Evolutionary conservation across 2,113 vertebrate species (phyloP), one percentile per base, ranked within the genome.

Genomic region (Edolisoma coerulescens): DNA sequence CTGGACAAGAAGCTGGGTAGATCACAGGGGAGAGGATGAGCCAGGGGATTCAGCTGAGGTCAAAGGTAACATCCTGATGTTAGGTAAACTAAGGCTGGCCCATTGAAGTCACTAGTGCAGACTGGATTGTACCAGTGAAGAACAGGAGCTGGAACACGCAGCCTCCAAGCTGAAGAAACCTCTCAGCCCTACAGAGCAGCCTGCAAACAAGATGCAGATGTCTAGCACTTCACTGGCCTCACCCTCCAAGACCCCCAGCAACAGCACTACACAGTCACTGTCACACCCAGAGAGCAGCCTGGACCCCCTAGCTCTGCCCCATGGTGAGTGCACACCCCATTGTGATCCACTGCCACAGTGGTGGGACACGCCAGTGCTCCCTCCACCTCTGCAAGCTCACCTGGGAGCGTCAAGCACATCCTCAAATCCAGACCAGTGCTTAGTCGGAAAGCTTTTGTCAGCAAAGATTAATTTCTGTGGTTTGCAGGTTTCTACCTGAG

Each of bases 401-500:
- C 77, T 67, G 49, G 59, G 47, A 87, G 18, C 35, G 3, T 64
- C 75, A 59, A 37, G 59, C 88, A 89, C 10, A 5, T 74, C 68
- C 83, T 88, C 90, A 71, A 92, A 97, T 68, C 90, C 92, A 92
- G 52, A 90, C 65, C 85, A 60, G 52, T 32, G 65, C 80, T 93
- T 81, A 94, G 79, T 12, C 1, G 22, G 64, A 87, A 95, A 94
- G 90, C 88, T 90, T 96, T 96, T 93, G 95, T 94, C 90, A 84
- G 92, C 83, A 86, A 92, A 96, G 93, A 96, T 95, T 96, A 95
- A 94, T 90, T 96, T 90, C 86, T 86, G 79, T 65, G 3, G 86
- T 94, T 96, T 96, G 76, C 90, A 96, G 87, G 87, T 97, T 93
- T 96, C 93, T 96, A 96, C 96, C 95, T 93, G 90, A 93, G 90